These are phyloP conservation scores for Dipus sagitta DNA, from an alignment of 2,797 vertebrate genomes.

Conservation along the genomic window DNA sequence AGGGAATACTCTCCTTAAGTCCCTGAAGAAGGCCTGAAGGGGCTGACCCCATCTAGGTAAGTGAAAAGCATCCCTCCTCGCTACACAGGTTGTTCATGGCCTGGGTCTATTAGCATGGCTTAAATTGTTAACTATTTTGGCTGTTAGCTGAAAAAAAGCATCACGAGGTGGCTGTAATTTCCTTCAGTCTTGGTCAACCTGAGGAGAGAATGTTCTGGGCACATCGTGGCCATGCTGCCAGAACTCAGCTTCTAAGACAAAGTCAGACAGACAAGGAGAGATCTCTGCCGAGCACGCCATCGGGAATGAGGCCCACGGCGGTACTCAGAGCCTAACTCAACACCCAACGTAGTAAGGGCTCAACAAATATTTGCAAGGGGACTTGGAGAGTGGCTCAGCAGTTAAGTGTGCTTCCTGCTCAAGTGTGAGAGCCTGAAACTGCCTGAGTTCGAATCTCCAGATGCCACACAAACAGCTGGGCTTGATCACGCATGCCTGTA, in stretches of 20 bases:
- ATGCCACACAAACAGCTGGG: no score
- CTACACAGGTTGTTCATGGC: not conserved
- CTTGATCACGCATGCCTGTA: no score
- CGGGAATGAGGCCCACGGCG: not conserved
- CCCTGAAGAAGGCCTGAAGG: not conserved
- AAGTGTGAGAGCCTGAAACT: no score
- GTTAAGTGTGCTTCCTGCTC: no score
- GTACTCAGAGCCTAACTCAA: not conserved
- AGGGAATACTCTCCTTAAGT: fast-evolving
- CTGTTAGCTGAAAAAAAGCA: not conserved
- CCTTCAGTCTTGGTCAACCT: not conserved
- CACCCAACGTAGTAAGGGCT: not conserved
- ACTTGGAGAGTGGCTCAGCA: no score
- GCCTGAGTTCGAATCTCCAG: no score
- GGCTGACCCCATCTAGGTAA: not conserved
- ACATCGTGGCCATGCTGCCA: not conserved
- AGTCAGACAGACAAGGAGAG: not conserved
- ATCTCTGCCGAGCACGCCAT: not conserved
- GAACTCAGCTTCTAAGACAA: not conserved
- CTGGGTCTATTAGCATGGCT: not conserved
- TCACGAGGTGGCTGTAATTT: not conserved
- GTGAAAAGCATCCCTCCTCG: not conserved
- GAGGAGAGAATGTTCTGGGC: not conserved
- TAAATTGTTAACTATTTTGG: not conserved
- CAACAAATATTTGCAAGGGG: not conserved